phyloP scores from a whole-genome alignment of 2,797 vertebrate species.

The Onychomys leucogaster region DNA sequence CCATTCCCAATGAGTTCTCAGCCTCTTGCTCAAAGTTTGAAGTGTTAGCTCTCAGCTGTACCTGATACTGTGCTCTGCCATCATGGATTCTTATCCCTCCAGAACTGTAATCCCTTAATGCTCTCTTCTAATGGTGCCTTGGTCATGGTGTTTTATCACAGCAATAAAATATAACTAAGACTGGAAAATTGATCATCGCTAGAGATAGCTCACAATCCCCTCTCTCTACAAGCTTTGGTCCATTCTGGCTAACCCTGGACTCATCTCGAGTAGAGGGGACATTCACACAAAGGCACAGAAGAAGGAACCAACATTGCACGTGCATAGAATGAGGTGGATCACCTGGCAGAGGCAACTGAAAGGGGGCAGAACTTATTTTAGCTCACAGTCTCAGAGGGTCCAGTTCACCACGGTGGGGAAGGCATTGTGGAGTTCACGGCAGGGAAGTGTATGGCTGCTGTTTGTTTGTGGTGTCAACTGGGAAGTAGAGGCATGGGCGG shows the following conservation, averaged over 20 bases:
- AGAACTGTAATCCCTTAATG: not conserved
- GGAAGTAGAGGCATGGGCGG: not conserved
- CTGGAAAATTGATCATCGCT: not conserved
- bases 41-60: not conserved
- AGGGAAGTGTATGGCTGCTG: not conserved
- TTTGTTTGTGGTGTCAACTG: not conserved
- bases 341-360: not conserved
- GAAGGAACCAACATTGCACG: not conserved
- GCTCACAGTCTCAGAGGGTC: not conserved
- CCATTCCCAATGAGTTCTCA: not conserved
- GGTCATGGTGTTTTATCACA: not conserved
- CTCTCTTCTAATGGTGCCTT: not conserved
- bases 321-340: not conserved
- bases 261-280: not conserved
- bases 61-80: no score
- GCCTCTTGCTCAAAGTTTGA: no score
- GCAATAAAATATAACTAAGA: not conserved
- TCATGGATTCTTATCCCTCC: no score
- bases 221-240: not conserved
- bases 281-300: not conserved
- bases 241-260: not conserved
- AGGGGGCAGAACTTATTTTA: not conserved
- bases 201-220: not conserved
- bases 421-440: not conserved
- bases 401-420: not conserved